Evolutionary conservation across 2,888 invertebrate species (phyloP).

Genomic region (Tinea pellionella): DNA sequence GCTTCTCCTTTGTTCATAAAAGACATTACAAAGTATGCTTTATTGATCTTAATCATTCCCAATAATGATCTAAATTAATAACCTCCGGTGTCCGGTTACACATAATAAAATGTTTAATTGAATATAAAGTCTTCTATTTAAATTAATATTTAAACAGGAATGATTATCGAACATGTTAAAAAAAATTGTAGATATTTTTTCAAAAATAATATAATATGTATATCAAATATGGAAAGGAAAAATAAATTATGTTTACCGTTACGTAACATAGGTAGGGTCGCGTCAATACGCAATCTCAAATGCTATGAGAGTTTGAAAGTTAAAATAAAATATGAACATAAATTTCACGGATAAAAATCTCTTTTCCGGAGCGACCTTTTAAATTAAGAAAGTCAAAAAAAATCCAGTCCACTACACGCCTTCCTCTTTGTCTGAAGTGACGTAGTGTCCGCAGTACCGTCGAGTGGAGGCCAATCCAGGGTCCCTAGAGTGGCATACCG

Average conservation of each 20-base stretch:
- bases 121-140: background rate
- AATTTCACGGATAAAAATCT: background rate
- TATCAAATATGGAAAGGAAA: too few relatives aligned
- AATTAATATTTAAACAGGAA: too few relatives aligned
- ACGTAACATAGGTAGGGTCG: too few relatives aligned
- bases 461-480: slow-evolving; percentile 46
- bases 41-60: slow-evolving; percentile 62
- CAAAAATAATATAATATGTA: too few relatives aligned
- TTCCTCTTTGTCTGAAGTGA: slow-evolving; percentile 12
- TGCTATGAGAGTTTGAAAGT: background rate
- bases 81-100: slow-evolving; percentile 48
- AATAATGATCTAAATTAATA: slow-evolving; percentile 67
- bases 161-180: too few relatives aligned
- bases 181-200: too few relatives aligned
- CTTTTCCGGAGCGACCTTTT: background rate
- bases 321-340: background rate
- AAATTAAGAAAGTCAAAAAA: slow-evolving; percentile 4
- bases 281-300: background rate
- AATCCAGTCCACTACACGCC: slow-evolving; percentile 11
- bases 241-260: too few relatives aligned
- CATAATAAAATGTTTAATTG: slow-evolving; percentile 17
- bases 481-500: slow-evolving; percentile 60
- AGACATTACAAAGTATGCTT: slow-evolving; percentile 17
- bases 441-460: slow-evolving; percentile 9
- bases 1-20: too few relatives aligned